These are phyloP conservation scores for Lasioglossum lativentre DNA, from an alignment of 2,888 invertebrate species.

Conservation along the genomic window DNA sequence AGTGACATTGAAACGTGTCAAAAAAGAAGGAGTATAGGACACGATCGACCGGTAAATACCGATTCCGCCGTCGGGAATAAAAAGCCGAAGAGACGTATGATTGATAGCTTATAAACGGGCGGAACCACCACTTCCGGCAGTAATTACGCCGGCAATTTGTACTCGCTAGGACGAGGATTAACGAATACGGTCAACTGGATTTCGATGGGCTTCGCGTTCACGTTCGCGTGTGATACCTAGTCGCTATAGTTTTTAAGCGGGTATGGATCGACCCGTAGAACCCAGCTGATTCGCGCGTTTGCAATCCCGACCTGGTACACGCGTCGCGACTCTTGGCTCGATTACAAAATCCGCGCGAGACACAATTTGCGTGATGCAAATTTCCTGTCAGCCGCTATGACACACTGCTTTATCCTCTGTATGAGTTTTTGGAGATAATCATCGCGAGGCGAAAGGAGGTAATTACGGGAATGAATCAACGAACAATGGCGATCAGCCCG, in stretches of 20 bases:
- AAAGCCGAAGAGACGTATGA: constrained; percentile 2
- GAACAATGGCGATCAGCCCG: constrained; percentile 2
- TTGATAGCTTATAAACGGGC: constrained; percentile 12
- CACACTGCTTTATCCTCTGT: neutral
- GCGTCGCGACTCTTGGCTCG: constrained; percentile 13
- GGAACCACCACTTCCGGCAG: constrained; percentile 13
- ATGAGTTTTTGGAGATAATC: neutral
- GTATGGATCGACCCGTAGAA: neutral
- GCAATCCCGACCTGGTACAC: constrained; percentile 18
- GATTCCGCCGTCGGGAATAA: neutral
- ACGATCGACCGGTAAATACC: neutral
- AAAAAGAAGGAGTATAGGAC: neutral
- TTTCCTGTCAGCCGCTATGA: constrained; percentile 25
- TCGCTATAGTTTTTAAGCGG: neutral
- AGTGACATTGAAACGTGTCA: neutral
- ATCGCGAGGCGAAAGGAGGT: neutral
- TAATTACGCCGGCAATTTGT: constrained; percentile 41
- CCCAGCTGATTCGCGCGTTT: constrained; percentile 8
- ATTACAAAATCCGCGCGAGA: constrained; percentile 28
- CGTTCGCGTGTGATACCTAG: neutral
- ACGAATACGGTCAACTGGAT: constrained; percentile 24
- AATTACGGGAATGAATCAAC: constrained; percentile 1
- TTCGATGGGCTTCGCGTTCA: neutral
- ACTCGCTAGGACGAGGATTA: constrained; percentile 9
- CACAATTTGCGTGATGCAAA: constrained; percentile 28